Evolutionary conservation across 1,140 invertebrate species (phyloP).

Genomic region (Phthorimaea operculella): DNA sequence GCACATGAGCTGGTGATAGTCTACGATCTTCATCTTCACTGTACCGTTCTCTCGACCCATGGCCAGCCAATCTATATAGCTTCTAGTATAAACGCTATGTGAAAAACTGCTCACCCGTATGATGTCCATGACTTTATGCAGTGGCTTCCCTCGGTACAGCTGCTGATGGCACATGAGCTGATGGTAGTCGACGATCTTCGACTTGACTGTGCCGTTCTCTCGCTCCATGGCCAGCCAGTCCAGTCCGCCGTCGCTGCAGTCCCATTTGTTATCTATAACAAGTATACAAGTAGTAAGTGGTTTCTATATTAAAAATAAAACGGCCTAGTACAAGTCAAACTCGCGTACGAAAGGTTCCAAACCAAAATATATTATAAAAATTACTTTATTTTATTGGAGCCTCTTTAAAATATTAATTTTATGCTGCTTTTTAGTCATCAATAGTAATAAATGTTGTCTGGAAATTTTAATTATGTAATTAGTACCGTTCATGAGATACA

Average conservation of each 20-base stretch:
- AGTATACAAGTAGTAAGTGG: too few relatives aligned
- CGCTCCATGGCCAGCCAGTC: slow-evolving; percentile 60
- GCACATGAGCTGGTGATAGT: slow-evolving; percentile 56
- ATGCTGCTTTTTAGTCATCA: too few relatives aligned
- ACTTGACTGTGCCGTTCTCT: slow-evolving; percentile 40
- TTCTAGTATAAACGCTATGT: too few relatives aligned
- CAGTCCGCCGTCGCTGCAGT: slow-evolving; percentile 59
- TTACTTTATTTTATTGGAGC: too few relatives aligned
- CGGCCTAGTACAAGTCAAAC: too few relatives aligned
- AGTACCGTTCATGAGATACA: too few relatives aligned
- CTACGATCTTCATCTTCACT: slow-evolving; percentile 34
- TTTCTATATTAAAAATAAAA: too few relatives aligned
- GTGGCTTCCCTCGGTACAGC: slow-evolving; percentile 57
- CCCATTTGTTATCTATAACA: slow-evolving; percentile 57
- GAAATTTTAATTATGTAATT: too few relatives aligned
- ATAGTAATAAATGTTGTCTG: too few relatives aligned
- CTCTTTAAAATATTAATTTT: too few relatives aligned
- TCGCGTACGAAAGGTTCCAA: too few relatives aligned
- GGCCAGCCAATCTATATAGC: slow-evolving; percentile 50
- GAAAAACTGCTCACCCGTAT: slow-evolving; percentile 38
- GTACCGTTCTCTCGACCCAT: slow-evolving; percentile 49
- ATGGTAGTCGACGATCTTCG: slow-evolving; percentile 49
- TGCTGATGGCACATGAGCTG: slow-evolving; percentile 55
- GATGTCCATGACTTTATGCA: slow-evolving; percentile 63
- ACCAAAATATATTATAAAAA: too few relatives aligned